Percentiles rank a stretch among this genome's conserved stretches.
Conservation (phyloP, 2,113 vertebrate species). For the Lonchura striata region DNA sequence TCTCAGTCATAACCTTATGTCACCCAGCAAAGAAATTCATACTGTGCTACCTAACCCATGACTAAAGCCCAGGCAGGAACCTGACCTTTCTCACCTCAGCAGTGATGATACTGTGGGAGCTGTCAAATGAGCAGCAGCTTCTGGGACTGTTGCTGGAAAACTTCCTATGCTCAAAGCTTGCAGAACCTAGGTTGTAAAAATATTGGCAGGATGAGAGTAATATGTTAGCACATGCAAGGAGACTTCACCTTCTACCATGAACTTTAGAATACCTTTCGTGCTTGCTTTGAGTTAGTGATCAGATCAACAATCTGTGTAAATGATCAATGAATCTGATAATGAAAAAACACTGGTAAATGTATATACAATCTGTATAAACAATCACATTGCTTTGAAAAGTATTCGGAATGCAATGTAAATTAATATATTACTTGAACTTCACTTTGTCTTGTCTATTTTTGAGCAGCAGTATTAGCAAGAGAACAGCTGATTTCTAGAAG, state of each 20-base stretch:
- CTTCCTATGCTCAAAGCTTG: background rate
- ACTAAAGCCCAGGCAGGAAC: background rate
- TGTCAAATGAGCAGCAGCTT: background rate
- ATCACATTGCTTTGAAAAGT: background rate
- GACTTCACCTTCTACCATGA: background rate
- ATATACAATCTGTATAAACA: background rate
- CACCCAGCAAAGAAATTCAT: background rate
- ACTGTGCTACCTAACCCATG: background rate
- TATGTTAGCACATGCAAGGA: background rate
- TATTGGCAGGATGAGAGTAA: background rate
- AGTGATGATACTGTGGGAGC: background rate
- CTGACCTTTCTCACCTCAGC: background rate
- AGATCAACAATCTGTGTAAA: background rate
- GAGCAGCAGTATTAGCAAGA: background rate
- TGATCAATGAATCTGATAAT: background rate
- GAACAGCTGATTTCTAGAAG: background rate
- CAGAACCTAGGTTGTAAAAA: background rate
- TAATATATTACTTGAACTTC: background rate
- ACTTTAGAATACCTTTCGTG: background rate
- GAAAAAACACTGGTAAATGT: background rate
- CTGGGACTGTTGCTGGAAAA: background rate
- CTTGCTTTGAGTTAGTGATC: background rate
- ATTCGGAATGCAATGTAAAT: background rate
- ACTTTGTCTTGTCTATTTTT: background rate
- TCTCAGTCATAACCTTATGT: background rate